Evolutionary conservation across 2,888 invertebrate species (phyloP).

Genomic region (Conomelus anceps): DNA sequence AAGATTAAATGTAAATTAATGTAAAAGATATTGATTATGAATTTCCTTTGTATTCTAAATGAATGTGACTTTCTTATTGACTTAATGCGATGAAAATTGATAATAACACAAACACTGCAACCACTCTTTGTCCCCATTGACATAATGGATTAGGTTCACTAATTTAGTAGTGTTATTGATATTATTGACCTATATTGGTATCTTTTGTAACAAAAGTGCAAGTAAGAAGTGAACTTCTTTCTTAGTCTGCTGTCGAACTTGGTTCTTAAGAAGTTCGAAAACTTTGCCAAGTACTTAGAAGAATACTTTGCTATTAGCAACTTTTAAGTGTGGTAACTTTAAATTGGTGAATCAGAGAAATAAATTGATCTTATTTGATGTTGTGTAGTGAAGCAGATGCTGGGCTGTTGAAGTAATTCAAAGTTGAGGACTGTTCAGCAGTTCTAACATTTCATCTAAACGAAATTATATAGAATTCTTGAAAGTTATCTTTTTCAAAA

Average conservation of each 20-base stretch:
- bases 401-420: neutral
- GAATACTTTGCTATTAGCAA: neutral
- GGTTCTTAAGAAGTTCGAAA: neutral
- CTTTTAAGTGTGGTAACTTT: neutral
- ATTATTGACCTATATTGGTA: no score
- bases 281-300: neutral
- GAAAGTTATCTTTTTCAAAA: no score
- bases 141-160: no score
- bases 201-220: neutral
- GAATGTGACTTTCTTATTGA: no score
- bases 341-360: neutral
- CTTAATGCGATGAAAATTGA: no score
- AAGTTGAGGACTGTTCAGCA: neutral
- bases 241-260: neutral
- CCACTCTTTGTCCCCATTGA: no score
- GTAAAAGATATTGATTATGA: no score
- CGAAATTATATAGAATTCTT: no score
- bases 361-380: neutral
- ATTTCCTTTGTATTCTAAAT: no score
- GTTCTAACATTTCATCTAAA: neutral
- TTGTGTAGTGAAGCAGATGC: neutral
- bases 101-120: no score
- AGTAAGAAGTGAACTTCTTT: neutral
- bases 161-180: no score
- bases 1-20: no score